Evolutionary conservation across 2,797 vertebrate genomes (phyloP), one percentile per base, ranked within the genome.

Genomic region (Epinephelus awoara): DNA sequence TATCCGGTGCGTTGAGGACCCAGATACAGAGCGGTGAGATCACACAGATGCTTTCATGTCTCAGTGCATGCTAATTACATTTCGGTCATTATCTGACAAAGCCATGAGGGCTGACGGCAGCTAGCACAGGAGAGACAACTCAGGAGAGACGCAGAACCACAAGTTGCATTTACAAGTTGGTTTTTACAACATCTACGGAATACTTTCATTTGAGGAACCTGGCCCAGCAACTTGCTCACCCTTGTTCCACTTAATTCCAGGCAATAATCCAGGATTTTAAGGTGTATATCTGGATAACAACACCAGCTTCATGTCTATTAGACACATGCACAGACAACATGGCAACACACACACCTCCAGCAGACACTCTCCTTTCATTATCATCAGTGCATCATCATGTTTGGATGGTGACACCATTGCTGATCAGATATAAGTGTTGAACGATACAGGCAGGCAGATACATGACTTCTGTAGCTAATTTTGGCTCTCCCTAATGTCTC

Each of bases 31-130:
- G 70, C 4, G 11, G 62, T 59, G n/a, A 77, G 27, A 85, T 75
- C 75, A 79, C 78, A 81, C 42, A 55, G 70, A 63, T 73, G 64
- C 77, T 77, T 89, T 88, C 69, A 80, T 83, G 81, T 91, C 85
- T 84, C 78, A 77, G 75, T 29, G 40, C 67, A 75, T 54, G 63
- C 77, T 89, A 80, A 89, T 90, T 85, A 80, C 77, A 91, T 89
- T 90, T 85, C 19, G 15, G 56, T 73, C 63, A 84, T 84, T 85
- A 90, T 89, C 75, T 80, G 61, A 72, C 56, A 63, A 63, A 83
- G 66, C 66, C 82, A 75, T 54, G 42, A 23, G 62, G 68, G 65
- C 65, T 56, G 79, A 65, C 52, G 71, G 85, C 46, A 61, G 44
- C 56, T 6, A 75, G 59, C 72, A 83, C 63, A 80, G 65, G 59